phyloP scores from a whole-genome alignment of 2,113 vertebrate genomes.

The Oryzias woworae region DNA sequence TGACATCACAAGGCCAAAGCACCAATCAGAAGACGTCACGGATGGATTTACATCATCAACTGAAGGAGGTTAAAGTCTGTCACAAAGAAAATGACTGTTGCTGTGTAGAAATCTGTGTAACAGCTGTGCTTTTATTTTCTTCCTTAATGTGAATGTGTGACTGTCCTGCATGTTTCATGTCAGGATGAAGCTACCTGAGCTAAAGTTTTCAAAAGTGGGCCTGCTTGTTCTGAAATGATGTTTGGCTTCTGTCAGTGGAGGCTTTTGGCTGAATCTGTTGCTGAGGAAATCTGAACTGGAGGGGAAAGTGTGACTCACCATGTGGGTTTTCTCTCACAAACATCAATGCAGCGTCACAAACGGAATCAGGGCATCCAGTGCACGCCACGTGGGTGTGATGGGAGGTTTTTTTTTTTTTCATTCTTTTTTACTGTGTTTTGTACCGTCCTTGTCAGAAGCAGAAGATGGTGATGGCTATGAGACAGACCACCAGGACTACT shows the following conservation, averaged over 20 bases:
- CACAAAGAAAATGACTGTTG: fast-evolving
- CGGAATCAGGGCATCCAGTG: not conserved
- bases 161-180: not conserved
- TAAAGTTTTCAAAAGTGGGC: too few relatives aligned
- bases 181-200: too few relatives aligned
- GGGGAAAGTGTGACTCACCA: conserved; percentile 22
- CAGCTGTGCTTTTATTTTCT: not conserved
- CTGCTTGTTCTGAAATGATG: not conserved
- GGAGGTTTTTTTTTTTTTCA: too few relatives aligned
- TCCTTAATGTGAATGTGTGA: not conserved
- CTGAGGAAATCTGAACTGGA: conserved; percentile 2
- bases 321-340: conserved; percentile 21
- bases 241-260: not conserved
- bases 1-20: conserved; percentile 9
- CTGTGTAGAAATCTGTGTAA: not conserved
- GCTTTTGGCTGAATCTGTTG: not conserved
- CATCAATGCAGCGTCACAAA: not conserved
- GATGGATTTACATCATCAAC: not conserved
- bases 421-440: not conserved
- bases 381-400: too few relatives aligned
- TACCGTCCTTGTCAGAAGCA: conserved; percentile 60
- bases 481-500: conserved; percentile 99
- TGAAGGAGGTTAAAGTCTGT: not conserved
- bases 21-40: not conserved
- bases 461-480: conserved; percentile 97